Conservation (phyloP, 2,888 invertebrate species). For the Nomada goodeniana region DNA sequence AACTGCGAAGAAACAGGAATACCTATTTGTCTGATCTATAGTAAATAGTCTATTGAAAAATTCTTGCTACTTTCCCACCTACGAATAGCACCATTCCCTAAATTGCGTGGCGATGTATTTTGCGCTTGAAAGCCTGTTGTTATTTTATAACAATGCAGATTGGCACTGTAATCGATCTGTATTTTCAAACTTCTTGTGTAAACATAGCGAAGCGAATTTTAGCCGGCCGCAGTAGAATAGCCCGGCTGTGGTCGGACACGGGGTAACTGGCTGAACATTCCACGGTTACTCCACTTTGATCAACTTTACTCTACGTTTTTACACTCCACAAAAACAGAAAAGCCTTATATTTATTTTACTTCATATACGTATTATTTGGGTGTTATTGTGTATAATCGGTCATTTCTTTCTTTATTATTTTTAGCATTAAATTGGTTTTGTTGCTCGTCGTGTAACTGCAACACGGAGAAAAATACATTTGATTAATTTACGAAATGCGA, state of each 20-base stretch:
- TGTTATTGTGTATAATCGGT: no score
- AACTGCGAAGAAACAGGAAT: no score
- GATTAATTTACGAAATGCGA: no score
- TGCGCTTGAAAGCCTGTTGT: not conserved
- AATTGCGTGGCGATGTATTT: no score
- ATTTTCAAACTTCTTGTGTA: slow-evolving; percentile 19
- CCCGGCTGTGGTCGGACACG: slow-evolving; percentile 17
- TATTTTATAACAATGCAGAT: slow-evolving; percentile 8
- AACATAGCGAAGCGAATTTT: slow-evolving; percentile 16
- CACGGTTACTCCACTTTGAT: not conserved
- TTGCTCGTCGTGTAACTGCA: no score
- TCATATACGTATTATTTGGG: no score
- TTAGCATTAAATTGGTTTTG: no score
- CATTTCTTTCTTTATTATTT: no score
- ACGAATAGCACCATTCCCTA: not conserved
- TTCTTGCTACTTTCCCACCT: not conserved
- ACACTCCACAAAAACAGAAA: not conserved
- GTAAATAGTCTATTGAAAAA: no score
- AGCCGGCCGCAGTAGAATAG: slow-evolving; percentile 7
- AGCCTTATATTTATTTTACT: not conserved
- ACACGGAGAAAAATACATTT: no score
- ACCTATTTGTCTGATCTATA: no score
- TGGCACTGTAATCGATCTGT: slow-evolving; percentile 18
- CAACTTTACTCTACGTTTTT: not conserved
- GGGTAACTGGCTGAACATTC: not conserved